Evolutionary conservation across 2,113 vertebrate species (phyloP).

Genomic region (Benitochromis conjunctus): DNA sequence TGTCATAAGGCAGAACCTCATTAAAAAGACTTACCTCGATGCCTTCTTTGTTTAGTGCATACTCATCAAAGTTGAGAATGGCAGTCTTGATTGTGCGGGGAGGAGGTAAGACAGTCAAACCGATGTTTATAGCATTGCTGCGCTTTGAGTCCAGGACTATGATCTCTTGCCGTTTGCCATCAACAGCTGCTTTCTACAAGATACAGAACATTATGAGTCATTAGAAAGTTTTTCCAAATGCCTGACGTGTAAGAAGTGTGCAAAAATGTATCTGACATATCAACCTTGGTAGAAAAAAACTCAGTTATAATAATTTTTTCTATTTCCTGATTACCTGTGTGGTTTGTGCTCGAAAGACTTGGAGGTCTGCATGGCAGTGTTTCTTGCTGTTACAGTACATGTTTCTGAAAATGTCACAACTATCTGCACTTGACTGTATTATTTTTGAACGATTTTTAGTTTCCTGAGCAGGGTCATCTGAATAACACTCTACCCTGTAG

Average conservation of each 20-base stretch:
- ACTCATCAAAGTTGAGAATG: slow-evolving; percentile 98
- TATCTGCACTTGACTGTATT: background rate
- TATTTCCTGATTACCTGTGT: background rate
- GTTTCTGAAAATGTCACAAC: background rate
- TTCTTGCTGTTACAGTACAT: background rate
- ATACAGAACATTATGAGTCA: background rate
- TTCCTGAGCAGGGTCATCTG: background rate
- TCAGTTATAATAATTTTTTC: background rate
- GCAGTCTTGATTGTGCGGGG: slow-evolving; percentile 97
- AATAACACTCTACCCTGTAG: background rate
- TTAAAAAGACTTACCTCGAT: slow-evolving; percentile 84
- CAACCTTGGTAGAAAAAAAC: background rate
- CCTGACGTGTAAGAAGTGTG: background rate
- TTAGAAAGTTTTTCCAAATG: background rate
- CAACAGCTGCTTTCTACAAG: slow-evolving; percentile 89
- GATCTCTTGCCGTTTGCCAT: slow-evolving; percentile 95
- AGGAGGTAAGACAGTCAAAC: slow-evolving; percentile 93
- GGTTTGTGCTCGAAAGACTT: background rate
- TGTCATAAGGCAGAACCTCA: background rate
- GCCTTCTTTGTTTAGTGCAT: slow-evolving; percentile 98
- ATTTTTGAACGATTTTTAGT: background rate
- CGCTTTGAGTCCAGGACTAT: slow-evolving; percentile 95
- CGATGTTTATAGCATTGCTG: slow-evolving; percentile 97
- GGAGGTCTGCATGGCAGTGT: background rate
- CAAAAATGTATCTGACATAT: background rate